Evolutionary conservation across 2,113 vertebrate species (phyloP).

Genomic region (Oenanthe melanoleuca): DNA sequence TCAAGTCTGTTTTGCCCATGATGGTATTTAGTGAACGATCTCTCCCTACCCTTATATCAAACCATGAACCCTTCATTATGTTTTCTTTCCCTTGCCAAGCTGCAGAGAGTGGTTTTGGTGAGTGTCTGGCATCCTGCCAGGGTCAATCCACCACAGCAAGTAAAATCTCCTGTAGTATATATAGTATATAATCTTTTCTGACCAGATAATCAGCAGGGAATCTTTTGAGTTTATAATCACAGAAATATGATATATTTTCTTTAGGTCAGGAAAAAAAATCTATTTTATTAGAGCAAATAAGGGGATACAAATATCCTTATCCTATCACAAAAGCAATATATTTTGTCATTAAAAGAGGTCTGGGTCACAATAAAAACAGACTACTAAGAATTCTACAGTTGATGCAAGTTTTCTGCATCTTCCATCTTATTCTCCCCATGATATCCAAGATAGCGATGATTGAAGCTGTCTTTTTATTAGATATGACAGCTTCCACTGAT

Average conservation of each 20-base stretch:
- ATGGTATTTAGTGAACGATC: background rate
- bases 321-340: background rate
- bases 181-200: background rate
- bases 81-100: background rate
- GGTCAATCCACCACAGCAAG: background rate
- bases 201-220: background rate
- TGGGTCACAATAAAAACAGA: background rate
- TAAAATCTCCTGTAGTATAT: background rate
- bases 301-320: background rate
- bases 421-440: background rate
- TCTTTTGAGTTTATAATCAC: background rate
- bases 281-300: background rate
- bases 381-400: background rate
- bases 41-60: background rate
- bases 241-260: background rate
- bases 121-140: background rate
- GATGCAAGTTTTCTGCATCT: background rate
- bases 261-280: background rate
- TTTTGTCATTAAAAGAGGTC: background rate
- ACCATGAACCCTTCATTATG: background rate
- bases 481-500: slow-evolving; percentile 3
- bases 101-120: background rate
- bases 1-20: background rate
- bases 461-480: slow-evolving; percentile 20
- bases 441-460: background rate